Evolutionary conservation across 2,797 vertebrate species (phyloP), one percentile per base, ranked within the genome.

Genomic region (Phoeniculus purpureus): DNA sequence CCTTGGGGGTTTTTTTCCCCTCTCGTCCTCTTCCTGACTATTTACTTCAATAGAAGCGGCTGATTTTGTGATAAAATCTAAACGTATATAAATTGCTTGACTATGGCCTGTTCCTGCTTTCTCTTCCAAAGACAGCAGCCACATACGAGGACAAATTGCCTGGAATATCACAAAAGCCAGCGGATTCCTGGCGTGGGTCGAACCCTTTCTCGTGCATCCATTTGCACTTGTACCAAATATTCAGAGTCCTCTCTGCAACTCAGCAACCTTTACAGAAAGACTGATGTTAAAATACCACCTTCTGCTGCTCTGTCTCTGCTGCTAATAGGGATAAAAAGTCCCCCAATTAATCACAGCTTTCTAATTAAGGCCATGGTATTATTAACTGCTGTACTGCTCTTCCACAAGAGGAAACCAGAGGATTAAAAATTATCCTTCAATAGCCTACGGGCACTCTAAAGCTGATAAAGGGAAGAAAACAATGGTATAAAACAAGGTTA

Each of bases 371-470:
- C 18, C 77, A 70, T 1, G 7, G 23, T 79, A 87, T 84, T 95
- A 92, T 85, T 93, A 94, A 91, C 58, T 86, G 75, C 67, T 43
- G 58, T 55, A 81, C 32, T 87, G 81, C 70, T 90, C 21, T 91
- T 91, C 70, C 81, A 83, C 26, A 70, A 67, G 66, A 90, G 54
- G 87, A 90, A 73, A 86, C 67, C 0, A 93, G 43, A 90, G 67
- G 87, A 91, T 90, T 95, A 93, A 73, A 95, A 91, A 95, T 90
- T 71, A 88, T 76, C 62, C 52, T 72, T 43, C 12, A 91, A 91
- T 75, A 74, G 82, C 83, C 81, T 77, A 71, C 0, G 21, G 50
- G 47, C 79, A 86, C 25, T 52, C 27, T 93, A 62, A 91, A 89
- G 52, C 58, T 64, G 67, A 89, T 81, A 95, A 79, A 66, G 20